Base-by-base conservation (phyloP, 2,888 invertebrate species). In the Ophraella communa region DNA sequence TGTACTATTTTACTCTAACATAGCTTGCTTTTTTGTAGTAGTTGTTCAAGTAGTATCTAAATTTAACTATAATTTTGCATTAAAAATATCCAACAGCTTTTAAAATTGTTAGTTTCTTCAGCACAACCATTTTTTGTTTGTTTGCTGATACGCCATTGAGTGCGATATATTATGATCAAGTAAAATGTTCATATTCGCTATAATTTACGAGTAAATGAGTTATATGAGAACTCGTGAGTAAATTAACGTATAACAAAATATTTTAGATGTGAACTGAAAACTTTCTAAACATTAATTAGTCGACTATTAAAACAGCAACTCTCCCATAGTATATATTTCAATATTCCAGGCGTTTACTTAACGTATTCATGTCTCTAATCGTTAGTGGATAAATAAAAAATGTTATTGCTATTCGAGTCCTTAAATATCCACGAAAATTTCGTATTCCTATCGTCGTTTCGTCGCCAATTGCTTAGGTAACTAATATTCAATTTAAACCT, bases 401-500 rank as follows among this genome's bases (percentile, higher is more conserved):
- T n/a, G n/a, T n/a, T n/a, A n/a, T n/a, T n/a, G n/a, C n/a, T 30
- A 11, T 7, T 30, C 8, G 8, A 10, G 30, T 1, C 7, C 64
- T 54, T 67, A n/a, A 30, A 8, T 10, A 30, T 30, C 0, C 30
- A 10, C 8, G 11, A 59, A 68, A 64, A 66, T 68, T 62, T 53
- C 59, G 62, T 11, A 71, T 71, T 71, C 71, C 45, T 39, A 57
- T 68, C 71, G 62, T 60, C 27, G 27, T 42, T 18, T 39, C 18
- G 51, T 18, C 51, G 69, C 74, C 76, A 75, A 78, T 77, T 78
- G 78, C 75, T 72, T 68, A 76, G 78, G 79, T 78, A 80, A 80
- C 80, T 81, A 80, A 80, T 80, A 80, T 80, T 80, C 80, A 80
- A 80, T 81, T 80, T 80, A 76, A 79, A 77, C 79, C 79, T 79